Base-by-base conservation (phyloP, 2,797 vertebrate species). In the Dromococcyx pavoninus region DNA sequence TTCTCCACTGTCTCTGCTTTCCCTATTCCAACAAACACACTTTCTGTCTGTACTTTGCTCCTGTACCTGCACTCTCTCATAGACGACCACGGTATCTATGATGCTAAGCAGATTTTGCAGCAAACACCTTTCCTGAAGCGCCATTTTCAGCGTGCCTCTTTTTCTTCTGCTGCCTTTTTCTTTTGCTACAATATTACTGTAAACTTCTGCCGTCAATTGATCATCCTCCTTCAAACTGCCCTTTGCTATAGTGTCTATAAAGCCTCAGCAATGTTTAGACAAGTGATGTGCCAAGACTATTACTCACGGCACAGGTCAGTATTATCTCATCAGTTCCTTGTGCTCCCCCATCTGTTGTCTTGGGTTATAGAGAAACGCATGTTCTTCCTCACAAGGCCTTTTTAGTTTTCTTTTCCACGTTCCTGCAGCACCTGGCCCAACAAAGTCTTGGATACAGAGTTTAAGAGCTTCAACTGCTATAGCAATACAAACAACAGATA, bases 401-500 rank as follows among this genome's bases (percentile, higher is more conserved):
- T 73, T 61, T 73, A 50, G 19, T 57, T 50, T 15, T 74, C 50
- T 33, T 32, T 35, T 11, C 71, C 57, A 76, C 71, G 67, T n/a
- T 91, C 67, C 50, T 76, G 85, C 53, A 87, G 84, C 93, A 96
- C 93, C 90, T 95, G 88, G 81, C 88, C 92, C 71, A 91, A 91
- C 44, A 92, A 87, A 74, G 77, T 85, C 74, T 80, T 54, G 53
- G 84, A 95, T 85, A 53, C 74, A 87, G 77, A 91, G 53, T 35
- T 80, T 57, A 57, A 84, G 39, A 89, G 78, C 14, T 54, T 83
- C 17, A 44, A 95, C 66, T 94, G 88, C 94, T 93, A 91, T 82
- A 95, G 94, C 91, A 95, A 94, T 93, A 90, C 67, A 95, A 93
- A 95, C 69, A 96, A 94, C 88, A 93, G 86, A 58, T 54, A 81